Base-by-base conservation (phyloP, 1,140 invertebrate genomes). In the Dendrolimus punctatus region DNA sequence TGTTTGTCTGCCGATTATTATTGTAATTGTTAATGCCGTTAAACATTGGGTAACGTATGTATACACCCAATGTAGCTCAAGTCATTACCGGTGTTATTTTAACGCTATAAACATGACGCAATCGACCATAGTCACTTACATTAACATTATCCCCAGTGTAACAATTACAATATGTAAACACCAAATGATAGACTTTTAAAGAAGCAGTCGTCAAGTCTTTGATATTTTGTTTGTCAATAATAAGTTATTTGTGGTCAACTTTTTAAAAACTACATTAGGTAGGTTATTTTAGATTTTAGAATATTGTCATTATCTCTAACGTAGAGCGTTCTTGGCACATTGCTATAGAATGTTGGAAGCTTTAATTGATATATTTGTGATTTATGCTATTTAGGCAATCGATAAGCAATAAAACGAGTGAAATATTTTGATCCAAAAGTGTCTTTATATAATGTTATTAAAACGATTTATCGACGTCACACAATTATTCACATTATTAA, bases 401-500 rank as follows among this genome's bases (percentile, higher is more conserved):
- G 40, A 6, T 44, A 4, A 42, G 8, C 62, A 63, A 57, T 61
- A 53, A 66, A 66, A 62, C 53, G 37, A 49, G 50, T 40, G 9
- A 44, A 55, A 50, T 50, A 42, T 46, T 67, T 70, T 79, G 68
- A 76, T 81, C 76, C 77, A 82, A 82, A 84, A 85, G 71, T 78
- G 73, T 82, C 77, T 78, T 80, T 68, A 73, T 71, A 75, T 78
- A 77, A 79, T 76, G 69, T 67, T 71, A 73, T 74, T 77, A 78
- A 81, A 80, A 78, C 55, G 66, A 75, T 70, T 74, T 57, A 72
- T 73, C 69, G 76, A 81, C 76, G 81, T 80, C 79, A 82, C 81
- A 85, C 80, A 80, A 60, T 76, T 82, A 82, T 82, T 81, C 77
- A 81, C 77, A 82, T 72, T 74, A 37, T 72, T 65, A 68, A 70